Evolutionary conservation across 2,797 vertebrate genomes (phyloP), one percentile per base, ranked within the genome.

Genomic region (Sebastes dallii): DNA sequence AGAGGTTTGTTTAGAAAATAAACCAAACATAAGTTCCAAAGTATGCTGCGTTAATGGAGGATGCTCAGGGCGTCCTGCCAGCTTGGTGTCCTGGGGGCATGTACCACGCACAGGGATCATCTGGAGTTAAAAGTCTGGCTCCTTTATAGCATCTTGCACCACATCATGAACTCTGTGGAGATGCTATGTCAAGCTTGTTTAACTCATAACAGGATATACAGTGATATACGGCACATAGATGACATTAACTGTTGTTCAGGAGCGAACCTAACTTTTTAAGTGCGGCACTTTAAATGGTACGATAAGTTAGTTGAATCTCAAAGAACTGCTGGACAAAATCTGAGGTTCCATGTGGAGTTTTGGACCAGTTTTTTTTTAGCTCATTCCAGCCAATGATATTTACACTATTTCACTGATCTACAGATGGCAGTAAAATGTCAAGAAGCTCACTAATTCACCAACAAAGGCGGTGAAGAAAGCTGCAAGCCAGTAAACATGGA

Each of bases 1-100:
- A 52, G 54, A 77, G 60, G n/a, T 85, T 77, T 83, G 76, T 88
- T 91, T 62, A 55, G 66, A 86, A 64, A 72, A 66, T 54, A 73
- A 82, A 83, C 29, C 30, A 80, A 88, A 81, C 78, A 67, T 39
- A 46, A 72, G 62, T 69, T 81, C 27, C 2, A 66, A 81, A 72
- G 74, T 77, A 61, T 8, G 32, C 52, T 58, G 39, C 55, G 54
- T 80, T 80, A 78, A 39, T 52, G 11, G 70, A 68, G 36, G 69
- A 78, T 58, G 60, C 56, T 68, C 4, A 1, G 42, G 66, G 24
- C 24, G 27, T 72, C 50, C 62, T 78, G 64, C 67, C n/a, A 75
- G 22, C 58, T 74, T 39, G 29, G 46, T 81, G 66, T 83, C 72
- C 72, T 30, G 24, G 56, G 74, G 77, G 20, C 72, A 69, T 22